Conservation (phyloP, 2,113 vertebrate species). For the Baryphthengus martii region DNA sequence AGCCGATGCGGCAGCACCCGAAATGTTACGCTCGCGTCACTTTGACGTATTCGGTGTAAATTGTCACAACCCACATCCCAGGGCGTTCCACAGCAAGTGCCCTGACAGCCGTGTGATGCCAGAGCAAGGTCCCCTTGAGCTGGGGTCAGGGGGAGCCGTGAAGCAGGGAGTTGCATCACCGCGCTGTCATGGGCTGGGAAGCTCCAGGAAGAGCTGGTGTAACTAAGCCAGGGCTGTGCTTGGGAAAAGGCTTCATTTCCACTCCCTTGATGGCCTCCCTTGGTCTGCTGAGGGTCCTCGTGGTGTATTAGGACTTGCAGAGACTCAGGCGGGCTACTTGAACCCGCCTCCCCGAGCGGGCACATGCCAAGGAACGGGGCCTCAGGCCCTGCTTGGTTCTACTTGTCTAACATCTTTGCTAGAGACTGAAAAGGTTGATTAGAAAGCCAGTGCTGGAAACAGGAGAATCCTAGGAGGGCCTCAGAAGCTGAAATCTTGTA, state of each 20-base stretch:
- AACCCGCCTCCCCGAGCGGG: not conserved
- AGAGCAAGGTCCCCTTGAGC: not conserved
- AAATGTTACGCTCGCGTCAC: fast-evolving
- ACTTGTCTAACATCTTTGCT: not conserved
- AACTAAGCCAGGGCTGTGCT: not conserved
- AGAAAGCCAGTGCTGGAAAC: not conserved
- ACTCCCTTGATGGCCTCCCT: fast-evolving
- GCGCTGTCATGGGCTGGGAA: fast-evolving
- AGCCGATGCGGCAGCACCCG: not conserved
- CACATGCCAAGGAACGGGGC: not conserved
- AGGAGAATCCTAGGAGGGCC: not conserved
- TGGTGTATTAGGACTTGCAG: not conserved
- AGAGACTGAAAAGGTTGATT: not conserved
- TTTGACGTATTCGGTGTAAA: fast-evolving
- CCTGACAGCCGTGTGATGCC: too few species aligned
- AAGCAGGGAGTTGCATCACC: not conserved
- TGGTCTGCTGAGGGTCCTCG: not conserved
- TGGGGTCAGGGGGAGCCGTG: fast-evolving
- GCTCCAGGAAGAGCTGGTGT: not conserved
- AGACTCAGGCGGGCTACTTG: not conserved
- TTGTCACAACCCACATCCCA: not conserved
- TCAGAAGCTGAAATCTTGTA: constrained; percentile 7
- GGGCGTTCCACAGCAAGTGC: not conserved
- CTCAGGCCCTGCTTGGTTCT: not conserved
- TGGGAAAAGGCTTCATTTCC: not conserved